Evolutionary conservation across 1,140 invertebrate genomes (phyloP).

Genomic region (Lordiphosa clarofinis): DNA sequence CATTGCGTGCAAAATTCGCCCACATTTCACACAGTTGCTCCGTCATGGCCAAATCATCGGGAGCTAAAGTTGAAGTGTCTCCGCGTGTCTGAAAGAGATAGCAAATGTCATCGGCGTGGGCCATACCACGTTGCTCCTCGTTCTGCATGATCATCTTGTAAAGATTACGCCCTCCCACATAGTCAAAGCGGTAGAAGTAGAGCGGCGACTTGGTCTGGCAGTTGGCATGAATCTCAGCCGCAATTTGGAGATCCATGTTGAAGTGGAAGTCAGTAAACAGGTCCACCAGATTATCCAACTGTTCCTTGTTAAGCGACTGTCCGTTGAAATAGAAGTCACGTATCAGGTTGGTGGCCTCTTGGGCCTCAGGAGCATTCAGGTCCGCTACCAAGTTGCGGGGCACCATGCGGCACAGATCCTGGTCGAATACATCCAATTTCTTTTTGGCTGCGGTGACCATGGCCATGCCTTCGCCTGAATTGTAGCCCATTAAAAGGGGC

Average conservation of each 20-base stretch:
- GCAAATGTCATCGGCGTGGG: slow-evolving; percentile 83
- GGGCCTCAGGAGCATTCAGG: slow-evolving; percentile 15
- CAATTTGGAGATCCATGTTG: slow-evolving; percentile 47
- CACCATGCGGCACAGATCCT: slow-evolving; percentile 59
- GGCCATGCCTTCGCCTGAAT: slow-evolving; percentile 58
- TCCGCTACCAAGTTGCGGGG: slow-evolving; percentile 44
- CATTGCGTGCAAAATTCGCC: slow-evolving; percentile 84
- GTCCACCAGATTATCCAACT: slow-evolving; percentile 48
- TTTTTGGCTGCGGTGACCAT: slow-evolving; percentile 41
- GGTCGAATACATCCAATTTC: slow-evolving; percentile 45
- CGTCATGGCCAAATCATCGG: slow-evolving; percentile 79
- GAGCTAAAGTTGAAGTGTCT: slow-evolving; percentile 79
- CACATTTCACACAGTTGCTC: slow-evolving; percentile 82
- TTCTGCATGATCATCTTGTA: slow-evolving; percentile 80
- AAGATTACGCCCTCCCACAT: slow-evolving; percentile 81
- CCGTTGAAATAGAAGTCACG: slow-evolving; percentile 67
- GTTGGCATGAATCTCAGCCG: slow-evolving; percentile 53
- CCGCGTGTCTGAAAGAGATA: slow-evolving; percentile 83
- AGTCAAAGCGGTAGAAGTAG: slow-evolving; percentile 81
- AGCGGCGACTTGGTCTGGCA: slow-evolving; percentile 53
- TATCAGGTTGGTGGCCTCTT: slow-evolving; percentile 43
- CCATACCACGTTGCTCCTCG: slow-evolving; percentile 80
- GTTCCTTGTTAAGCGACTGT: slow-evolving; percentile 24
- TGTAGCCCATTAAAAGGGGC: slow-evolving; percentile 68
- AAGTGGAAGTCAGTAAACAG: slow-evolving; percentile 66